These are phyloP conservation scores for Oncorhynchus tshawytscha DNA, from an alignment of 2,113 vertebrate species.

Conservation along the genomic window DNA sequence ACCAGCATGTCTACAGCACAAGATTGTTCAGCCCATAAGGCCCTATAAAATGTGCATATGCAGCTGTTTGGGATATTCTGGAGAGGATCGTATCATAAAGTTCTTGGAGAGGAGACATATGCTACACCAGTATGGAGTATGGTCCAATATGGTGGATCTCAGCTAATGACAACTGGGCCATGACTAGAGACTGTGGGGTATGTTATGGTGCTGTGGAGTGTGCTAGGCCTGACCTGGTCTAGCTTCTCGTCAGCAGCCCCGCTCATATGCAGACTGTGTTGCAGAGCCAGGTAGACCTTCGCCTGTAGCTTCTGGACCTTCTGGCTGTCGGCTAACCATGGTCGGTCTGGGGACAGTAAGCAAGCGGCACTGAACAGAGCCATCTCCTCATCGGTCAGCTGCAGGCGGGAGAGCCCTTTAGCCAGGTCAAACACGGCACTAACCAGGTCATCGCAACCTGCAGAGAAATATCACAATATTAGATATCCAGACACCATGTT, in stretches of 20 bases:
- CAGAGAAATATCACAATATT: not conserved
- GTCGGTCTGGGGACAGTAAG: slow-evolving; percentile 85
- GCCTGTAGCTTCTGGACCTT: slow-evolving; percentile 89
- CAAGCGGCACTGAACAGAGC: slow-evolving; percentile 84
- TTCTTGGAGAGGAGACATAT: no score
- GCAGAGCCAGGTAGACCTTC: slow-evolving; percentile 84
- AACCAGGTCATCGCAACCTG: slow-evolving; percentile 89
- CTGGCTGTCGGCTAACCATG: slow-evolving; percentile 82
- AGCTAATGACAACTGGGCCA: not conserved
- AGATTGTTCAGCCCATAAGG: no score
- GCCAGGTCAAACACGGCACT: slow-evolving; percentile 83
- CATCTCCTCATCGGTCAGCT: slow-evolving; percentile 86
- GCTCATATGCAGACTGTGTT: slow-evolving; percentile 83
- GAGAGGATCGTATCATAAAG: no score
- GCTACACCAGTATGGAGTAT: no score
- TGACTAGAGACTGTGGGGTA: not conserved
- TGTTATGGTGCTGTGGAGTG: not conserved
- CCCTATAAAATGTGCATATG: no score
- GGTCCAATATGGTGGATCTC: no score
- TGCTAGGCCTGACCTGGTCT: slow-evolving; percentile 73
- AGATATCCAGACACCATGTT: not conserved
- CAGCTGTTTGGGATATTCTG: no score
- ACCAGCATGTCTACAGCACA: no score
- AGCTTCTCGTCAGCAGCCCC: slow-evolving; percentile 80
- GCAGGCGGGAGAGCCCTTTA: slow-evolving; percentile 81